phyloP scores from a whole-genome alignment of 2,888 invertebrate genomes.

The Digitonthophagus gazella region DNA sequence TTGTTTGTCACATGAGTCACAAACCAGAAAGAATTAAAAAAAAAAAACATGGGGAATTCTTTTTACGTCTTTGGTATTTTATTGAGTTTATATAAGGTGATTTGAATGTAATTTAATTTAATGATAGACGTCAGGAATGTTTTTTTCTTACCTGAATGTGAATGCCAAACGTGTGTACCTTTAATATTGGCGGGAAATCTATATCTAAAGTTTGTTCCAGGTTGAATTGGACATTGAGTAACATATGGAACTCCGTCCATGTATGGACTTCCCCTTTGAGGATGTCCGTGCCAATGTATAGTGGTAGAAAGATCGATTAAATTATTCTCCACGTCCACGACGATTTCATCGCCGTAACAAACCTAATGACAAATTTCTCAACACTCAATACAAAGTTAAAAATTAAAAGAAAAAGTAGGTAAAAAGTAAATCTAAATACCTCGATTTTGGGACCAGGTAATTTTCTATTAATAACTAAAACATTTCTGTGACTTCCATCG shows the following conservation, averaged over 20 bases:
- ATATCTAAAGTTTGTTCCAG: constrained; percentile 74
- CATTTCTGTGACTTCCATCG: constrained; percentile 74
- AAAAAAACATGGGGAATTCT: too few species aligned
- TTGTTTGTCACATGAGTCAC: too few species aligned
- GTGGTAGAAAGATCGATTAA: constrained; percentile 78
- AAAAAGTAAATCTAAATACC: constrained; percentile 50
- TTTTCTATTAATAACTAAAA: constrained; percentile 79
- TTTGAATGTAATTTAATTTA: neutral
- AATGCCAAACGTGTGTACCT: constrained; percentile 87
- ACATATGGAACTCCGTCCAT: constrained; percentile 89
- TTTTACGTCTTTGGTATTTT: too few species aligned
- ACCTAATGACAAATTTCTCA: constrained; percentile 62
- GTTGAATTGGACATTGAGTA: constrained; percentile 80
- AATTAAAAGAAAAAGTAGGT: neutral
- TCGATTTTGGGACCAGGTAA: constrained; percentile 86
- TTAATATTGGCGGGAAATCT: constrained; percentile 69
- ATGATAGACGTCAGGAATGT: too few species aligned
- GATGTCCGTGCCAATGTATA: constrained; percentile 91
- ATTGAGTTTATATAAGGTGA: too few species aligned
- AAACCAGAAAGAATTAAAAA: too few species aligned
- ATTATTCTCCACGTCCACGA: constrained; percentile 80
- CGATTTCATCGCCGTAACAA: constrained; percentile 78
- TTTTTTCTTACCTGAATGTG: constrained; percentile 64
- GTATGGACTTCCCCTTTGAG: constrained; percentile 73
- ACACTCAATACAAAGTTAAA: constrained; percentile 2